phyloP scores from a whole-genome alignment of 2,888 invertebrate species.

The Caenorhabditis japonica region DNA sequence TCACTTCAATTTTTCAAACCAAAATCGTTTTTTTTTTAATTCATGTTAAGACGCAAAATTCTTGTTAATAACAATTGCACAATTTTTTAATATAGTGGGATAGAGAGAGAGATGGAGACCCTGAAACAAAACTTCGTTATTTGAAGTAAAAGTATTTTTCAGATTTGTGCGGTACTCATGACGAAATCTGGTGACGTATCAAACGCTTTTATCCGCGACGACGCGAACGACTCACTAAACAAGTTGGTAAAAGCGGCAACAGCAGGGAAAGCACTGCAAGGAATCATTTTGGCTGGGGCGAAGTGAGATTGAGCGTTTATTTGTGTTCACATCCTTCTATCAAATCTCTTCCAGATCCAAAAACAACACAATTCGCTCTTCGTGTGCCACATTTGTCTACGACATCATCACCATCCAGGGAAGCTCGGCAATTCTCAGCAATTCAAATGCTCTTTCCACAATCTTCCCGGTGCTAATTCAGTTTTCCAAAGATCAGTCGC shows the following conservation, averaged over 20 bases:
- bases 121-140: no score
- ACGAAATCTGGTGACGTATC: constrained; percentile 84
- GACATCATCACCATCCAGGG: constrained; percentile 84
- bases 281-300: constrained; percentile 78
- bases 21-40: no score
- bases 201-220: constrained; percentile 91
- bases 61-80: no score
- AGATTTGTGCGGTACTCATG: constrained; percentile 64
- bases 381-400: constrained; percentile 83
- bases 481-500: constrained; percentile 59
- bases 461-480: constrained; percentile 55
- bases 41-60: no score
- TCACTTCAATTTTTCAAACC: no score
- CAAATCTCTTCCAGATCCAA: constrained; percentile 82
- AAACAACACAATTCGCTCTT: constrained; percentile 88
- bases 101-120: no score
- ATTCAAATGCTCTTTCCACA: constrained; percentile 30
- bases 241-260: constrained; percentile 86
- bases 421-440: constrained; percentile 82
- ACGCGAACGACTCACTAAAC: constrained; percentile 87
- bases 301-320: constrained; percentile 55
- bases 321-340: not conserved
- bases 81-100: no score
- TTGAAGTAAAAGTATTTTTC: constrained; percentile 68
- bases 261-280: constrained; percentile 79